Base-by-base conservation (phyloP, 2,797 vertebrate species). In the Gallinago stenura region DNA sequence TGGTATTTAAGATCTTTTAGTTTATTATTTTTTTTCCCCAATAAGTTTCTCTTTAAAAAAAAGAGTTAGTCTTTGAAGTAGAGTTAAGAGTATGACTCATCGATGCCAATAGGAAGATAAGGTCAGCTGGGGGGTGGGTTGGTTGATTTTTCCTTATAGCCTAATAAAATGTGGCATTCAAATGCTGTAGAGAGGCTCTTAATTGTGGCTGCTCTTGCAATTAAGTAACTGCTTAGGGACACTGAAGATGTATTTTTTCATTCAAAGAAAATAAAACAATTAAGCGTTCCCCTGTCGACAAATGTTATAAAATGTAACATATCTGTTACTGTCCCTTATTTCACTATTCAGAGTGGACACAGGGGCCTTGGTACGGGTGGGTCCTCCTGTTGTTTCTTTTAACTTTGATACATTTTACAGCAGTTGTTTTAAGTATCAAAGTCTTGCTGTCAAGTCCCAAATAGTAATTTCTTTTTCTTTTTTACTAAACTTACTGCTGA, bases 111-210 rank as follows among this genome's bases (percentile, higher is more conserved):
- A 33, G 69, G 53, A 84, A 71, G 56, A 7, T 77, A 54, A 80
- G 56, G 46, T 93, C 62, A 70, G 56, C 33, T 41, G 51, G 15
- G 26, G 22, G 15, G 28, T 39, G 61, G 30, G 28, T 54, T 83
- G 10, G n/a, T 45, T 77, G 43, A 18, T 83, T 91, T 80, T 73
- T 72, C 19, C 28, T 39, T 61, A 8, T 41, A 43, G 50, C 64
- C 64, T 92, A 83, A 92, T 97, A 96, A 95, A 95, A 92, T 48
- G 65, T 58, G 90, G 78, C 75, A 94, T 95, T 95, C 94, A 94
- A 97, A 89, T 95, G 91, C 78, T 85, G 33, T 61, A 60, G 83
- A 64, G 62, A 65, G 24, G 4, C 24, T 87, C 41, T 72, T 57
- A 72, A n/a, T 92, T 94, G 75, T 70, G 50, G 35, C 65, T 4